A percentile compares a stretch with the other conserved stretches of the same genome.
Conservation (phyloP, 2,113 vertebrate genomes). For the Actinemys pallida region DNA sequence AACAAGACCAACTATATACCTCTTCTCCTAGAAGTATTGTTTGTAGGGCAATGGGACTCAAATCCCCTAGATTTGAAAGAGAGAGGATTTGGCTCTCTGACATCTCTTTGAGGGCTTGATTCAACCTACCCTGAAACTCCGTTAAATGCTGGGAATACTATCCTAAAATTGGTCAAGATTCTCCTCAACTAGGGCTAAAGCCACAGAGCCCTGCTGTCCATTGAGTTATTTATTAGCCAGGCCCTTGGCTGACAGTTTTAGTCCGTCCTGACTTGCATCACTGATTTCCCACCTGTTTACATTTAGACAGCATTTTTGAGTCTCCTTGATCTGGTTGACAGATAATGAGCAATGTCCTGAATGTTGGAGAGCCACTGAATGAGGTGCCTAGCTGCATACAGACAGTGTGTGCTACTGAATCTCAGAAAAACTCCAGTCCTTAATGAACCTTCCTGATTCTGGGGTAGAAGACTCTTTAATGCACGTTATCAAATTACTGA, state of each 20-base stretch:
- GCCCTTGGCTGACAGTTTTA: background rate
- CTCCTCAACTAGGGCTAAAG: background rate
- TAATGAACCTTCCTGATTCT: background rate
- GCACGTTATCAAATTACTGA: rapidly evolving
- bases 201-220: background rate
- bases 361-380: background rate
- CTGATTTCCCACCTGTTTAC: background rate
- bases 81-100: background rate
- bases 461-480: background rate
- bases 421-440: background rate
- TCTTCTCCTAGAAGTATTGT: background rate
- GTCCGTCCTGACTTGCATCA: background rate
- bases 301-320: background rate
- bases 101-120: background rate
- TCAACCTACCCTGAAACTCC: background rate
- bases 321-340: background rate
- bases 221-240: background rate
- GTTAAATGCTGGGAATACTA: background rate
- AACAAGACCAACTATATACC: background rate
- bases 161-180: background rate
- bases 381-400: background rate
- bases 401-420: background rate
- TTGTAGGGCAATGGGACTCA: background rate
- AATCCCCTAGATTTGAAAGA: background rate
- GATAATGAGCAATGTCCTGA: background rate